Evolutionary conservation across 2,113 vertebrate genomes (phyloP).

Genomic region (Bubo blakistoni): DNA sequence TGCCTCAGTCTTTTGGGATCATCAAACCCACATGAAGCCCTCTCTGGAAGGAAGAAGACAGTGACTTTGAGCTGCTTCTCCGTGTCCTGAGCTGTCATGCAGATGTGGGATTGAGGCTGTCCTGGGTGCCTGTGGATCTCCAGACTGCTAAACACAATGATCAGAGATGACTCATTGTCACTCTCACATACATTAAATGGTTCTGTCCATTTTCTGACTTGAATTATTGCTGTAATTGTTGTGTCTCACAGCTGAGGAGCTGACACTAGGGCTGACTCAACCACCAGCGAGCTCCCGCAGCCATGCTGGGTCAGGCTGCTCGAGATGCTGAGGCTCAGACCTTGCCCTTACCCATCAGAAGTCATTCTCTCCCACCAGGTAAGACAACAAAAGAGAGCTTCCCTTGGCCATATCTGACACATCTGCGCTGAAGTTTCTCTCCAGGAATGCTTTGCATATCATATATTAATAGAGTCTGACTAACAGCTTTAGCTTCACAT

Average conservation of each 20-base stretch:
- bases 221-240: neutral
- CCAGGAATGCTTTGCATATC: slow-evolving; percentile 29
- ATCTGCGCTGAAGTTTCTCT: neutral
- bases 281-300: neutral
- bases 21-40: neutral
- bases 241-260: neutral
- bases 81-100: neutral
- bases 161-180: slow-evolving; percentile 58
- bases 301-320: neutral
- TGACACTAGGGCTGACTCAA: neutral
- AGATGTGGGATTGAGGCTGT: neutral
- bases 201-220: neutral
- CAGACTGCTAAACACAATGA: neutral
- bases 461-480: slow-evolving; percentile 19
- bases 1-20: neutral
- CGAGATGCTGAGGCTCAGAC: neutral
- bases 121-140: neutral
- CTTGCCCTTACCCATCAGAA: neutral
- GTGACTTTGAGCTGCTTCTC: slow-evolving; percentile 12
- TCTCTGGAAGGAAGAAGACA: neutral
- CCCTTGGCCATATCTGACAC: neutral
- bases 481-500: slow-evolving; percentile 24
- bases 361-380: slow-evolving; percentile 4
- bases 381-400: neutral
- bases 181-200: neutral